Evolutionary conservation across 1,140 invertebrate species (phyloP).

Genomic region (Hypothenemus hampei): DNA sequence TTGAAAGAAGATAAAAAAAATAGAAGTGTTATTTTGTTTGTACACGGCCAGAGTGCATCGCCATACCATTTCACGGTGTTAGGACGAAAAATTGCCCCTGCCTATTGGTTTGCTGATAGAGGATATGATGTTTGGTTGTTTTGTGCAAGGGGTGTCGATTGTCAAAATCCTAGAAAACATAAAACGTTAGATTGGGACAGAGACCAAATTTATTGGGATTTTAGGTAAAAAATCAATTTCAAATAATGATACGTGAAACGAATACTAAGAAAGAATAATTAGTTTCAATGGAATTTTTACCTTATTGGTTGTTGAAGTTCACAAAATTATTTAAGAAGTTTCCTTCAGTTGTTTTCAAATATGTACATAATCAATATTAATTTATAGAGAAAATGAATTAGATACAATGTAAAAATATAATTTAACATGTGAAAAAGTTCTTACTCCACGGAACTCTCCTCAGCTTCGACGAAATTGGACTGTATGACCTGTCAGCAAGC

Average conservation of each 20-base stretch:
- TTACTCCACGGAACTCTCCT: no score
- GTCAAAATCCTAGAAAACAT: constrained; percentile 56
- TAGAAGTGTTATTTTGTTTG: constrained; percentile 17
- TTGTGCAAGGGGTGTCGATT: constrained; percentile 63
- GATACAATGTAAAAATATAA: no score
- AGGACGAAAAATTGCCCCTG: constrained; percentile 13
- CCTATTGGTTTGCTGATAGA: constrained; percentile 36
- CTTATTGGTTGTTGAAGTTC: not conserved
- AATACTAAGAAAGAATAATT: no score
- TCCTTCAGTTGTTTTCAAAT: no score
- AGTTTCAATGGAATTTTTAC: no score
- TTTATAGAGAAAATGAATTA: no score
- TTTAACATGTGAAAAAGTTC: no score
- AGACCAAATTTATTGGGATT: constrained; percentile 44
- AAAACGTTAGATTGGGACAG: constrained; percentile 44
- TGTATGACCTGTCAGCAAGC: constrained; percentile 56
- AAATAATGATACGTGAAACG: no score
- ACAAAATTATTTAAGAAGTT: not conserved
- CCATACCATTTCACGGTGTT: constrained; percentile 5
- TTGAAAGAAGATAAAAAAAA: not conserved
- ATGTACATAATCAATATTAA: no score
- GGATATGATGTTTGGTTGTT: constrained; percentile 57
- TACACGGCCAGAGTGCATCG: constrained; percentile 8
- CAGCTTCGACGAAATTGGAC: constrained; percentile 43
- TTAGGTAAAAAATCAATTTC: no score